phyloP scores from a whole-genome alignment of 2,113 vertebrate species.

The Fulmarus glacialis region DNA sequence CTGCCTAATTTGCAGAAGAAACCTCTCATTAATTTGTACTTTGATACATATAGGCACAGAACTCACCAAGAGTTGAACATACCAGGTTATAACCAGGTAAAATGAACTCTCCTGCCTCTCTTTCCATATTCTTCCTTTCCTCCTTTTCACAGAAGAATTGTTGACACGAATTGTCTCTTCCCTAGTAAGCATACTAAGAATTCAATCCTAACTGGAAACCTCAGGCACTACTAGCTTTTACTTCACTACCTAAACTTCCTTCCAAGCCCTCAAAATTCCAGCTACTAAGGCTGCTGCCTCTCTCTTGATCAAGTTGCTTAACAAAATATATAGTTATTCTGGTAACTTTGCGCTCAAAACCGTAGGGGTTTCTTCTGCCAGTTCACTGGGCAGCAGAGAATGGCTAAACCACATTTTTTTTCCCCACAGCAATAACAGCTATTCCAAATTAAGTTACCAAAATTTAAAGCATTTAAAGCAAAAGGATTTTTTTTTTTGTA shows the following conservation, averaged over 20 bases:
- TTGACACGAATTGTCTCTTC: background rate
- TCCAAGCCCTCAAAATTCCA: background rate
- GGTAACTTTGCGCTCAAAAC: background rate
- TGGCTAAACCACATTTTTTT: background rate
- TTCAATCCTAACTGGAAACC: background rate
- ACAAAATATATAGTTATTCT: background rate
- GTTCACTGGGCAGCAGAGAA: background rate
- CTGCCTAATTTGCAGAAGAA: background rate
- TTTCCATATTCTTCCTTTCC: background rate
- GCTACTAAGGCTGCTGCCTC: background rate
- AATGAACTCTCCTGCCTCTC: background rate
- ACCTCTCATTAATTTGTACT: background rate
- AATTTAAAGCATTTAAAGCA: background rate
- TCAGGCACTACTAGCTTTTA: background rate
- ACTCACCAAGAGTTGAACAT: background rate
- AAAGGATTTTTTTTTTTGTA: background rate
- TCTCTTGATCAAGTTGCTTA: background rate
- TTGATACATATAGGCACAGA: background rate
- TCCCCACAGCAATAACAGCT: background rate
- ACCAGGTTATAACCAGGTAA: background rate
- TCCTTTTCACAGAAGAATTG: background rate
- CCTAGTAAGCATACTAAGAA: background rate
- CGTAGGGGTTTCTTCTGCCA: background rate
- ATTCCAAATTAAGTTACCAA: background rate
- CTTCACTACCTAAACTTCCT: background rate